A percentile compares a stretch with the other conserved stretches of the same genome.
phyloP scores from a whole-genome alignment of 2,113 vertebrate species.

The Lipophrys pholis region DNA sequence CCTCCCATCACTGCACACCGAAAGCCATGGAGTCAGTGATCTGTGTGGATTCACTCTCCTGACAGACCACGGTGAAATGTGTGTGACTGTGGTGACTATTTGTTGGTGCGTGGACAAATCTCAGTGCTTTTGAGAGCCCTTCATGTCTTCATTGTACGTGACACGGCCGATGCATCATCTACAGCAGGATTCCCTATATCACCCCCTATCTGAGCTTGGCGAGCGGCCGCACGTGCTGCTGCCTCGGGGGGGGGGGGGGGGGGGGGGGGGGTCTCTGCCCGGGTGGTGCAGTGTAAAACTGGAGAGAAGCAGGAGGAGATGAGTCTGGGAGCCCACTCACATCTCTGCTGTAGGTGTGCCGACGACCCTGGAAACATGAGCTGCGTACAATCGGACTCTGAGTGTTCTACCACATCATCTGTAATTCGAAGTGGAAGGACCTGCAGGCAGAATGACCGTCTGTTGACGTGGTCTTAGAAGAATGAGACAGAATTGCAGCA shows the following conservation, averaged over 20 bases:
- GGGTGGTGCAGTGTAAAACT: conserved; percentile 52
- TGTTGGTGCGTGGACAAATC: not conserved
- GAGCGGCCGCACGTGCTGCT: conserved; percentile 42
- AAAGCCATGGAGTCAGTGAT: conserved; percentile 14
- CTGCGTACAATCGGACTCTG: conserved; percentile 14
- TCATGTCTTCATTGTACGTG: conserved; percentile 40
- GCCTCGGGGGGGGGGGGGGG: conserved; percentile 11
- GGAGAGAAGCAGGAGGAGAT: conserved; percentile 30
- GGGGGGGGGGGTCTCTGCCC: conserved; percentile 17
- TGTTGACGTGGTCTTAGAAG: too few relatives aligned
- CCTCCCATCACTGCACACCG: conserved; percentile 41
- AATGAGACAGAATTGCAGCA: too few relatives aligned
- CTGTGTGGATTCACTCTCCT: conserved; percentile 35
- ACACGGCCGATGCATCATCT: conserved; percentile 27
- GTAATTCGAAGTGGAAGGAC: too few relatives aligned
- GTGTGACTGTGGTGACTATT: not conserved
- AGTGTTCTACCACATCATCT: not conserved
- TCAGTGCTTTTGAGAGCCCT: conserved; percentile 39
- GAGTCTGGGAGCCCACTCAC: conserved; percentile 43
- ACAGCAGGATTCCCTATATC: conserved; percentile 35
- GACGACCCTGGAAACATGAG: conserved; percentile 53
- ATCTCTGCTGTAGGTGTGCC: conserved; percentile 63
- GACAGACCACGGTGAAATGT: conserved; percentile 12
- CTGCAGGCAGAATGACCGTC: not conserved
- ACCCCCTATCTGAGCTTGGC: conserved; percentile 23